Conservation (phyloP, 2,113 vertebrate species). For the Macrotus californicus region DNA sequence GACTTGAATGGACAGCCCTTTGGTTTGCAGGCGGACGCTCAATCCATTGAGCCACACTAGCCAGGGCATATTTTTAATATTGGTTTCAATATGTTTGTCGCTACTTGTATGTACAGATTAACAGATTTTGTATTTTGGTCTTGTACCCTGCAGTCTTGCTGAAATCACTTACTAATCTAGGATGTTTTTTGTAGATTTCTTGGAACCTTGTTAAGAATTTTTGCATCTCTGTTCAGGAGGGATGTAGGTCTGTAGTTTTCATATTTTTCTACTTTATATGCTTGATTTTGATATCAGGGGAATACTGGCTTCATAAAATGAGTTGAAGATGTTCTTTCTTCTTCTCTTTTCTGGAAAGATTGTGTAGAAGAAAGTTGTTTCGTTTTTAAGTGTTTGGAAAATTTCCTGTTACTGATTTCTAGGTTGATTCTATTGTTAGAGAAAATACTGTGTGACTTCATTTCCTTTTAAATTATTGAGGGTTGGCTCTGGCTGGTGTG, state of each 20-base stretch:
- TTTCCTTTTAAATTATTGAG: conserved; percentile 9
- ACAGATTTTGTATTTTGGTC: background rate
- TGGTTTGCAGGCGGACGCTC: too few relatives aligned
- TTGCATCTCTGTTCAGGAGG: background rate
- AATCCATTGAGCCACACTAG: too few relatives aligned
- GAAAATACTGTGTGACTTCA: background rate
- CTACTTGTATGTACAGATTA: background rate
- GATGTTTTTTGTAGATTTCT: background rate
- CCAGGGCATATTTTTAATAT: background rate
- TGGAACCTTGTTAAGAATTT: background rate
- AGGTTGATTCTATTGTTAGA: conserved; percentile 5
- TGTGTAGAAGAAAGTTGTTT: background rate
- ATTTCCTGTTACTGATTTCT: background rate
- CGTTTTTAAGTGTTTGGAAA: background rate
- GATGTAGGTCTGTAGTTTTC: background rate
- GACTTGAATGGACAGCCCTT: too few relatives aligned
- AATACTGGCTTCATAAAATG: background rate
- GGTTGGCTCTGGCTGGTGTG: background rate
- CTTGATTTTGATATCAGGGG: background rate
- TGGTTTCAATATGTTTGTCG: background rate
- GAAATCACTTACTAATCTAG: background rate
- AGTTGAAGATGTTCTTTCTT: background rate
- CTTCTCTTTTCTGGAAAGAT: background rate
- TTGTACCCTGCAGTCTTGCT: background rate
- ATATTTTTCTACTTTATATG: background rate